Base-by-base conservation (phyloP, 2,888 invertebrate genomes). In the Hypena proboscidalis region DNA sequence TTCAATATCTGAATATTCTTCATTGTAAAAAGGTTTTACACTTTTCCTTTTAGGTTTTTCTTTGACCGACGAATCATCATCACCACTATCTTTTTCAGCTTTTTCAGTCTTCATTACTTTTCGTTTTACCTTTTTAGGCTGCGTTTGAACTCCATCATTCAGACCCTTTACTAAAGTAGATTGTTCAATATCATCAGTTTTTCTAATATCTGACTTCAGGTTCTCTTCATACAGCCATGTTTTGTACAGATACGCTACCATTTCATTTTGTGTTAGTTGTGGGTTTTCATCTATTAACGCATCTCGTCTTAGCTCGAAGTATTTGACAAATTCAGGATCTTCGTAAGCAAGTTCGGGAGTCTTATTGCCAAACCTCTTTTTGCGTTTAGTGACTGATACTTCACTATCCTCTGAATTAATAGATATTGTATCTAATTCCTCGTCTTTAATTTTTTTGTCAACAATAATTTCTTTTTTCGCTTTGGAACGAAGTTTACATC, bases 221-320 rank as follows among this genome's bases (percentile, higher is more conserved):
- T 58, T 73, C 49, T 63, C 73, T 47, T 68, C 60, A 23, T 62
- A 61, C 33, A 81, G 53, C 92, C 92, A 93, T 5, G 89, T 87
- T 56, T 92, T 89, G 26, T 86, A 85, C 37, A 93, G 74, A 68
- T 92, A 92, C 9, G 73, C 69, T 7, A 81, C 76, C 10, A 92
- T 84, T 57, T 92, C 92, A 1, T 85, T 79, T 33, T 84, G 80
- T 0, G 84, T 79, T 4, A 92, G 71, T 32, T 92, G 83, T 1
- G 93, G 92, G 64, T 93, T 82, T 59, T 92, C 87, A 27, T 92
- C 91, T 46, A 90, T 80, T 7, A 92, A 56, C 9, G 80, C 69
- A 53, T 92, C 92, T 63, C 86, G 89, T 54, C 84, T 81, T 4
- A 92, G 52, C 47, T 92, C 89, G 23, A 90, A 72, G 69, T 91